Conservation (phyloP, 2,888 invertebrate species). For the Dynastes hyllus region DNA sequence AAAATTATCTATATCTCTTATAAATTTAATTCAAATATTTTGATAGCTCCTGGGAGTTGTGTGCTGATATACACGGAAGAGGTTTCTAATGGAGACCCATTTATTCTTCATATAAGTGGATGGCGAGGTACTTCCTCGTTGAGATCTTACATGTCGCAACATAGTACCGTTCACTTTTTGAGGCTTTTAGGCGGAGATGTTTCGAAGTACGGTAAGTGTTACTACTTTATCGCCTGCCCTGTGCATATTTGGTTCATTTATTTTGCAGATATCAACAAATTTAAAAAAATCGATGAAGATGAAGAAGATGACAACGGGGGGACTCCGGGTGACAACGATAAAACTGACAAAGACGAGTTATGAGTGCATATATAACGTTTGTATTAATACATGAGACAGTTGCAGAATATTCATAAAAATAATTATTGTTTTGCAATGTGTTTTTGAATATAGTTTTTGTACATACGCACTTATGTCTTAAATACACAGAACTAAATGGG, state of each 20-base stretch:
- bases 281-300: slow-evolving; percentile 75
- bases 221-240: not conserved
- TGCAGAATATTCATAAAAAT: too few species aligned
- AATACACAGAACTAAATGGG: too few species aligned
- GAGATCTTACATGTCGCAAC: slow-evolving; percentile 89
- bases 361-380: not conserved
- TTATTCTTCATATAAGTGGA: slow-evolving; percentile 84
- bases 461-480: too few species aligned
- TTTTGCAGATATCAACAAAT: slow-evolving; percentile 80
- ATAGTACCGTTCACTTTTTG: slow-evolving; percentile 90
- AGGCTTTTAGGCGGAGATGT: slow-evolving; percentile 89
- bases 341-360: slow-evolving; percentile 58
- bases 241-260: not conserved
- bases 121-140: slow-evolving; percentile 94
- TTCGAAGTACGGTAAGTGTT: slow-evolving; percentile 83
- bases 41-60: slow-evolving; percentile 81
- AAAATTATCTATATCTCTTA: too few species aligned
- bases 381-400: too few species aligned
- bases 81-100: slow-evolving; percentile 68
- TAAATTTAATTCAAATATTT: not conserved
- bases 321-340: slow-evolving; percentile 60
- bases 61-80: slow-evolving; percentile 79
- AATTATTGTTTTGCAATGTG: too few species aligned
- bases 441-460: not conserved
- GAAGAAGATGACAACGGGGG: slow-evolving; percentile 57